Conservation (phyloP, 2,113 vertebrate species). For the Caloenas nicobarica region DNA sequence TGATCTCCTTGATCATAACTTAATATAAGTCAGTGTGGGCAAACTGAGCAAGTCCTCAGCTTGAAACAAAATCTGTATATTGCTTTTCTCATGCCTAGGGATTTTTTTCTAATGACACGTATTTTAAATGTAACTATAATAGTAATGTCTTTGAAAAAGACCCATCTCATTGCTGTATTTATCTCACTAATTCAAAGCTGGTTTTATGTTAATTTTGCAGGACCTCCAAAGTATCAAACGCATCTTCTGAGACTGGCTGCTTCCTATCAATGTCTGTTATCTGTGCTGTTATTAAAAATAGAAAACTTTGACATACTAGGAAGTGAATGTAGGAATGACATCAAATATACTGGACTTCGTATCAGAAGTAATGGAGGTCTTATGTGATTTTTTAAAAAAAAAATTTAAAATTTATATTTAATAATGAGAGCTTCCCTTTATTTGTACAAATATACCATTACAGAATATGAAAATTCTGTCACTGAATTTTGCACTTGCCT, state of each 20-base stretch:
- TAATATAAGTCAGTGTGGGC: neutral
- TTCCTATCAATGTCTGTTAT: neutral
- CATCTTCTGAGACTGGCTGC: neutral
- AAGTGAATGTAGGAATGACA: neutral
- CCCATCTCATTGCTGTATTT: neutral
- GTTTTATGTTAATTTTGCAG: neutral
- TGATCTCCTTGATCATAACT: neutral
- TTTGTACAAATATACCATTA: neutral
- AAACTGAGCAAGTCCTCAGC: neutral
- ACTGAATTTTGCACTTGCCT: neutral
- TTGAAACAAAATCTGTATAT: neutral
- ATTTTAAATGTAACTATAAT: neutral
- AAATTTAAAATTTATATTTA: neutral
- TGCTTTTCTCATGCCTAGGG: neutral
- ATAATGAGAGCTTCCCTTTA: neutral
- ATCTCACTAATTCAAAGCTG: neutral
- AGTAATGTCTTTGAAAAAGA: neutral
- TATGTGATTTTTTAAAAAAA: neutral
- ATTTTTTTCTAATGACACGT: neutral
- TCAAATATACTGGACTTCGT: neutral
- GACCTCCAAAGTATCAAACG: neutral
- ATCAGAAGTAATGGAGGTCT: neutral
- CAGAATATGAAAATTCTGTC: neutral
- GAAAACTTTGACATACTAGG: neutral
- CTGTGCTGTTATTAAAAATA: neutral